phyloP scores from a whole-genome alignment of 2,113 vertebrate species.

The Cromileptes altivelis region DNA sequence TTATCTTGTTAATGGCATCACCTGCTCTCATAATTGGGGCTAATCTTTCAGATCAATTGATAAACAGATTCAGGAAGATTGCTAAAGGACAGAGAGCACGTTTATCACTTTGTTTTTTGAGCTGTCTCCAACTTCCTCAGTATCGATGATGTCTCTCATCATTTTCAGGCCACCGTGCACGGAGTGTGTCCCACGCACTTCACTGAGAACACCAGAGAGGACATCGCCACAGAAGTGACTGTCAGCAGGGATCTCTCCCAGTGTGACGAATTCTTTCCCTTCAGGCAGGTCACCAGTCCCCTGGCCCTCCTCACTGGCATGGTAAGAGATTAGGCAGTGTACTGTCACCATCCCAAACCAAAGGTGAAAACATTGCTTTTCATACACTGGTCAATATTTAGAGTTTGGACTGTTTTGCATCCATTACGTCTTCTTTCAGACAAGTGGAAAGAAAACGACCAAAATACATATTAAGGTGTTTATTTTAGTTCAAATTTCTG shows the following conservation, averaged over 20 bases:
- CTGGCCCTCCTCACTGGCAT: conserved; percentile 90
- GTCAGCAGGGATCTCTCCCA: conserved; percentile 86
- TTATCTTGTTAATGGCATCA: conserved; percentile 68
- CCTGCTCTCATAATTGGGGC: conserved; percentile 43
- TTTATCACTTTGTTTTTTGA: conserved; percentile 32
- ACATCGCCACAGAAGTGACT: conserved; percentile 86
- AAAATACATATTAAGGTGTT: no score
- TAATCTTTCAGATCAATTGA: conserved; percentile 53
- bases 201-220: conserved; percentile 82
- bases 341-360: neutral
- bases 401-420: no score
- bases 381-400: no score
- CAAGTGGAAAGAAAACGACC: no score
- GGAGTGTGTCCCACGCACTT: conserved; percentile 89
- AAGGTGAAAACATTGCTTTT: neutral
- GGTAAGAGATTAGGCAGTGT: conserved; percentile 77
- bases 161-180: conserved; percentile 88
- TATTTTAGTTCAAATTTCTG: no score
- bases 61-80: conserved; percentile 46
- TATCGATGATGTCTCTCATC: conserved; percentile 35
- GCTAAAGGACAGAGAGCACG: conserved; percentile 25
- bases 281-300: conserved; percentile 87
- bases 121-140: neutral
- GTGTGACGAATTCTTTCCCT: conserved; percentile 86
- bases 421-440: no score